Percentiles rank a stretch among this genome's conserved stretches.
These are phyloP conservation scores for Phalacrocorax pelagicus DNA, from an alignment of 2,113 vertebrate species.

Conservation along the genomic window DNA sequence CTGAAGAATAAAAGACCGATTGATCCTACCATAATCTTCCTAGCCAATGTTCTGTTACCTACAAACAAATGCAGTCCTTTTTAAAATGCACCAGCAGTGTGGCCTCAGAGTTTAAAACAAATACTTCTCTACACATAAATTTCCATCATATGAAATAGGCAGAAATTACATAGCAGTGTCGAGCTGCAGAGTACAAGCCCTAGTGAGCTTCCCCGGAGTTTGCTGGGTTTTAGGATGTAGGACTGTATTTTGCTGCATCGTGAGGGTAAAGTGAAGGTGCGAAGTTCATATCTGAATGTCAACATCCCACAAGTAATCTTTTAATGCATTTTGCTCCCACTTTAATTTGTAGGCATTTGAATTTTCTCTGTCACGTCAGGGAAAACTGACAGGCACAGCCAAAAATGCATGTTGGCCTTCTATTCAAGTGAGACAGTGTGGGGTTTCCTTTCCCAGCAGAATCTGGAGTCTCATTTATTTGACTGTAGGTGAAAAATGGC, in stretches of 20 bases:
- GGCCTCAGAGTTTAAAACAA: not conserved
- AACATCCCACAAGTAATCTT: slow-evolving; percentile 53
- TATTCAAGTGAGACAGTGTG: slow-evolving; percentile 26
- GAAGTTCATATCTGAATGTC: slow-evolving; percentile 55
- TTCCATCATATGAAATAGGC: not conserved
- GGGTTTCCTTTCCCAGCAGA: slow-evolving; percentile 34
- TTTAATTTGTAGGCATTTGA: slow-evolving; percentile 49
- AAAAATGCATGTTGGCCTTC: slow-evolving; percentile 21
- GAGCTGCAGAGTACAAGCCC: not conserved
- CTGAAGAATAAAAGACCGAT: not conserved
- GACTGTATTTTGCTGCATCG: slow-evolving; percentile 34
- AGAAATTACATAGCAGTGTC: not conserved
- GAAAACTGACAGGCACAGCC: not conserved
- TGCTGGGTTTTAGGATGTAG: not conserved
- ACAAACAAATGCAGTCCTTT: not conserved
- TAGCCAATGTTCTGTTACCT: not conserved
- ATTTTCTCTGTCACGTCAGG: slow-evolving; percentile 15
- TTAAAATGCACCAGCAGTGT: not conserved
- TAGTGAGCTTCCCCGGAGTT: not conserved
- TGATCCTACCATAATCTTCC: not conserved
- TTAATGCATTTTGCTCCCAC: slow-evolving; percentile 34
- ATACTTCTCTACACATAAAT: not conserved
- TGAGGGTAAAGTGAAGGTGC: slow-evolving; percentile 53
- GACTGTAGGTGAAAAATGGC: slow-evolving; percentile 9
- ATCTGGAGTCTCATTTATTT: slow-evolving; percentile 15